These are phyloP conservation scores for Ptychoptera albimana DNA, from an alignment of 2,888 invertebrate species.

Conservation along the genomic window DNA sequence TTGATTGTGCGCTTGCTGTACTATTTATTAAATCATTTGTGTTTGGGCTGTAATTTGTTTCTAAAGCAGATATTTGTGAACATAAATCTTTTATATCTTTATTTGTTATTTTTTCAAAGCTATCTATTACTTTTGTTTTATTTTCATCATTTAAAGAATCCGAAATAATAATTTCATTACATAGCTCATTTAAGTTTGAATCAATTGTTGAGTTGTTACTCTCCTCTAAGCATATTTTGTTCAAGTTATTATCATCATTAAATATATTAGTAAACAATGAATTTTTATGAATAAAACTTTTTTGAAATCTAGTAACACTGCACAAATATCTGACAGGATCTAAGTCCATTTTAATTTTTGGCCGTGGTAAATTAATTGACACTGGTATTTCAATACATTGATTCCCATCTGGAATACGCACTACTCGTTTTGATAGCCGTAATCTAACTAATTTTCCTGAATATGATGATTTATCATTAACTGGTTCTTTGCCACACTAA, in stretches of 20 bases:
- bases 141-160: neutral
- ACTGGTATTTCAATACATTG: slow-evolving; percentile 28
- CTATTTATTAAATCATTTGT: neutral
- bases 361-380: slow-evolving; percentile 26
- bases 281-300: slow-evolving; percentile 23
- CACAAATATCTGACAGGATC: slow-evolving; percentile 29
- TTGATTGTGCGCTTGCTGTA: neutral
- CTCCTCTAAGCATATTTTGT: neutral
- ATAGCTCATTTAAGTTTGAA: slow-evolving; percentile 5
- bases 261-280: slow-evolving; percentile 15
- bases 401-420: slow-evolving; percentile 25
- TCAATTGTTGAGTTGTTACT: slow-evolving; percentile 3
- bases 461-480: slow-evolving; percentile 22
- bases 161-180: neutral
- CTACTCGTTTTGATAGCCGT: slow-evolving; percentile 27
- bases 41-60: neutral
- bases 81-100: no score
- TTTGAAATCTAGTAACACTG: slow-evolving; percentile 25
- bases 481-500: slow-evolving; percentile 26
- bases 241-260: neutral
- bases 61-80: no score
- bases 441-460: slow-evolving; percentile 25
- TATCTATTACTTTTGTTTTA: no score
- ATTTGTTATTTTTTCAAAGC: no score
- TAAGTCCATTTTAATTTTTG: slow-evolving; percentile 23